phyloP scores from a whole-genome alignment of 2,113 vertebrate genomes.

The Calyptommatus sinebrachiatus region DNA sequence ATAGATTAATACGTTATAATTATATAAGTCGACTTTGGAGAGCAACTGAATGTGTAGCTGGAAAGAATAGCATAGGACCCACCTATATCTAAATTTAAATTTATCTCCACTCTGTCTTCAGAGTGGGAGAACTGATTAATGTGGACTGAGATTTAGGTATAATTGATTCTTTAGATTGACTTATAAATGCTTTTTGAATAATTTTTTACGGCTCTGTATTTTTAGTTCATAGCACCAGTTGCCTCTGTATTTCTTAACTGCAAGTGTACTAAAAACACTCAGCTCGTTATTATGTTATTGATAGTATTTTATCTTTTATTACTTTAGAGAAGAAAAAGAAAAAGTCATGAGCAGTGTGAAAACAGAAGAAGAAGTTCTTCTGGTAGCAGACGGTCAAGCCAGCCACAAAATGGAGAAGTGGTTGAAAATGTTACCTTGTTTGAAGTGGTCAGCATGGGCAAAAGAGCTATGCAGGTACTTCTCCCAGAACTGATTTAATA shows the following conservation, averaged over 20 bases:
- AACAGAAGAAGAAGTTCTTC: constrained; percentile 70
- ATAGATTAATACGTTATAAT: neutral
- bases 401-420: constrained; percentile 65
- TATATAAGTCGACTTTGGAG: neutral
- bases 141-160: too few relatives aligned
- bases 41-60: neutral
- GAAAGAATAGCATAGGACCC: too few relatives aligned
- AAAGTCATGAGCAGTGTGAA: constrained; percentile 71
- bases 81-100: too few relatives aligned
- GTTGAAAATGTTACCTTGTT: constrained; percentile 85
- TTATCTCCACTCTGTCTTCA: too few relatives aligned
- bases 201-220: too few relatives aligned
- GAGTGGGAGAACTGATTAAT: too few relatives aligned
- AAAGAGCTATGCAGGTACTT: constrained; percentile 83
- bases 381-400: constrained; percentile 53
- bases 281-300: too few relatives aligned
- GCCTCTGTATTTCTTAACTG: too few relatives aligned
- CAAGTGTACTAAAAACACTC: too few relatives aligned
- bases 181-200: too few relatives aligned
- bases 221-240: too few relatives aligned
- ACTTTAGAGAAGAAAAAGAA: constrained; percentile 71
- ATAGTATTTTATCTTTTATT: neutral
- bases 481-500: neutral
- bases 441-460: constrained; percentile 88
- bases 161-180: too few relatives aligned